A percentile compares a stretch with the other conserved stretches of the same genome.
Conservation (phyloP, 2,888 invertebrate species). For the Clostera curtula region DNA sequence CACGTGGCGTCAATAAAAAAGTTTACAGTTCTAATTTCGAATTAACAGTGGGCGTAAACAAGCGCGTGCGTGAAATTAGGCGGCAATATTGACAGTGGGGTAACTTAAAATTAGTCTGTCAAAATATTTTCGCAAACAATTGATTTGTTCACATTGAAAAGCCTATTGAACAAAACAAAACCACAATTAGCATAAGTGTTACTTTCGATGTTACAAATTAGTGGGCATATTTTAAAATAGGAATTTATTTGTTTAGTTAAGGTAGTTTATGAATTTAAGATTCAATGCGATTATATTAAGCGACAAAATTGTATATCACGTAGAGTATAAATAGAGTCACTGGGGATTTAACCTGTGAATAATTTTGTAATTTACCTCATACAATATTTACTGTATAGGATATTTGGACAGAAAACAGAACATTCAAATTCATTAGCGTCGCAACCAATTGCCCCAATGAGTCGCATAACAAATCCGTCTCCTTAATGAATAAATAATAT, state of each 20-base stretch:
- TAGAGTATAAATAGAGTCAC: no score
- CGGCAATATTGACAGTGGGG: conserved; percentile 60
- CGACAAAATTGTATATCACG: conserved; percentile 17
- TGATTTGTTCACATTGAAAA: conserved; percentile 35
- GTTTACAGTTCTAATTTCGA: conserved; percentile 61
- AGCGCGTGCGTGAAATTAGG: conserved; percentile 53
- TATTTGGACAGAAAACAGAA: no score
- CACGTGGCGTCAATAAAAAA: conserved; percentile 67
- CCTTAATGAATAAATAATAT: conserved; percentile 61
- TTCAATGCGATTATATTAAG: conserved; percentile 8
- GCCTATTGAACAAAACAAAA: conserved; percentile 58
- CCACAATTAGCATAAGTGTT: conserved; percentile 73
- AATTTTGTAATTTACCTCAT: no score
- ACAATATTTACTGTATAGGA: no score
- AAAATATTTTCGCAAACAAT: conserved; percentile 74
- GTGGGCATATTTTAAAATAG: no score
- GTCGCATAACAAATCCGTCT: conserved; percentile 46
- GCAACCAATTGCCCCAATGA: conserved; percentile 43
- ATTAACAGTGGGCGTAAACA: conserved; percentile 49
- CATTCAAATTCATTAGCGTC: conserved; percentile 46
- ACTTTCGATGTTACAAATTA: conserved; percentile 28
- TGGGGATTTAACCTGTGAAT: no score
- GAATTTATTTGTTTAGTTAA: no score
- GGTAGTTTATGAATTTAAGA: conserved; percentile 8
- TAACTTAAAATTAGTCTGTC: conserved; percentile 65